Conservation (phyloP, 2,797 vertebrate species). For the Rousettus madagascariensis region DNA sequence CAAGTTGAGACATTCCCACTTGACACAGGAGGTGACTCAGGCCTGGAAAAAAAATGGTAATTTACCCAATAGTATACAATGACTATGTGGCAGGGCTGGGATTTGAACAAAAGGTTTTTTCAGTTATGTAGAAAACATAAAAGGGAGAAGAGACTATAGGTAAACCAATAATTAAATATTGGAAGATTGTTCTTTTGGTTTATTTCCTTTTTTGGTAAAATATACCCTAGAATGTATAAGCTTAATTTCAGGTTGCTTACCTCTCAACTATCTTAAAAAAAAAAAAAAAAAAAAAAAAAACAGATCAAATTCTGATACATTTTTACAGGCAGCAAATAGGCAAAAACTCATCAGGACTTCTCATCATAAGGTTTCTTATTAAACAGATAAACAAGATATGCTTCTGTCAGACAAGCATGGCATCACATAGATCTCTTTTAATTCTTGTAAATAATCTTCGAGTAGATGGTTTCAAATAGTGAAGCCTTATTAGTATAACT, state of each 20-base stretch:
- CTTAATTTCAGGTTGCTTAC: constrained; percentile 31
- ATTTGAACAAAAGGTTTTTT: not conserved
- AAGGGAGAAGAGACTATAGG: not conserved
- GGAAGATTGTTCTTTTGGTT: not conserved
- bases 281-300: not conserved
- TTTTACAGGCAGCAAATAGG: constrained; percentile 60
- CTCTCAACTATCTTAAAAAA: constrained; percentile 44
- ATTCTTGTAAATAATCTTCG: constrained; percentile 81
- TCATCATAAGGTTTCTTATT: constrained; percentile 79
- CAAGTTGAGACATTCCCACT: no score
- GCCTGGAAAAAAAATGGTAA: not conserved
- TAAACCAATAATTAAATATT: not conserved
- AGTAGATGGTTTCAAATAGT: constrained; percentile 81
- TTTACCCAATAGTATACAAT: not conserved
- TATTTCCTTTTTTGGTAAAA: constrained; percentile 11
- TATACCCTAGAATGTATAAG: not conserved
- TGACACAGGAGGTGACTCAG: not conserved
- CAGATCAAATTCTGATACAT: constrained; percentile 48
- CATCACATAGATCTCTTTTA: constrained; percentile 79
- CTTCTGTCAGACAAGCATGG: constrained; percentile 80
- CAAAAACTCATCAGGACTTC: constrained; percentile 78
- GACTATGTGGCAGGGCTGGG: not conserved
- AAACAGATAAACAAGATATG: constrained; percentile 79
- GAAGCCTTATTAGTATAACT: constrained; percentile 82
- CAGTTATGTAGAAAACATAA: not conserved